Base-by-base conservation (phyloP, 1,140 invertebrate genomes). In the Epicauta chinensis region DNA sequence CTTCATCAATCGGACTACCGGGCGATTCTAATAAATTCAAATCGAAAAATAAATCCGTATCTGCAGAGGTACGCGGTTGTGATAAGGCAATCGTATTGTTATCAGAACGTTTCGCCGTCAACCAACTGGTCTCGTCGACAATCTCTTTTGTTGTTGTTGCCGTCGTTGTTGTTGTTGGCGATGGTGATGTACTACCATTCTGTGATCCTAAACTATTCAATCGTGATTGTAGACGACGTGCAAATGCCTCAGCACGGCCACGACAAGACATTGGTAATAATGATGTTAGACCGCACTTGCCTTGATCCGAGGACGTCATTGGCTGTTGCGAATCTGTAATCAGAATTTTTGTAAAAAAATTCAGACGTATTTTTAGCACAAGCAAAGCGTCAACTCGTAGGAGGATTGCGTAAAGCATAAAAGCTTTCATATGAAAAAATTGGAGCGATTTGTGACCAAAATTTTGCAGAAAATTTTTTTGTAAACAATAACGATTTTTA, bases 221-320 rank as follows among this genome's bases (percentile, higher is more conserved):
- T 51, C 84, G 81, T 16, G 79, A 79, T 59, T 88, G 86, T 45
- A 90, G 73, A 60, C 82, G 81, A 49, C 84, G 74, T 39, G 87
- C 87, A 64, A 90, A 87, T 34, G 85, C 83, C 65, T 88, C 87
- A 12, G 86, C 86, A 45, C 84, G 76, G 23, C 82, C 82, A 36
- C 86, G 78, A 66, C 86, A 90, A 66, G 83, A 87, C 76, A 83
- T 83, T 9, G 77, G 70, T 23, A 80, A 68, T 5, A 80, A 62
- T 0, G 77, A 76, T 45, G 71, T 70, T 11, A 80, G 63, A 48
- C 75, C 72, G 45, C 78, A 81, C 50, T 62, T 63, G 15, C 62
- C 47, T 55, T 50, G 50, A 48, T 60, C 58, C 15, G 61, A 55
- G 42, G 58, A 23, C 23, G 23, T 23, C 23, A 23, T 23, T 7